Evolutionary conservation across 2,113 vertebrate genomes (phyloP).

Genomic region (Equus przewalskii): DNA sequence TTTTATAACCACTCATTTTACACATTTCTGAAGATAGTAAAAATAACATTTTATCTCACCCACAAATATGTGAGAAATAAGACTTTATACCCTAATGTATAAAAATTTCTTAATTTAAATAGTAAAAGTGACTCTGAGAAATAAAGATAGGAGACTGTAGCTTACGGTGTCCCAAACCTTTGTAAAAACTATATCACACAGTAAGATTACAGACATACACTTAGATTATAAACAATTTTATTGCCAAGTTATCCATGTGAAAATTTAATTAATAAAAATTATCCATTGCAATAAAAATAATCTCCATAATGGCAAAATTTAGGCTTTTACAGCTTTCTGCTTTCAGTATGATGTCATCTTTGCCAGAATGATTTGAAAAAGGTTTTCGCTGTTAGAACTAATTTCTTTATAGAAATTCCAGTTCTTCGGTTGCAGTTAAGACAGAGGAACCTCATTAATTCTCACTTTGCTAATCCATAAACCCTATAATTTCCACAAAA

Average conservation of each 20-base stretch:
- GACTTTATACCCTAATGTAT: background rate
- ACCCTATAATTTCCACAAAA: constrained; percentile 76
- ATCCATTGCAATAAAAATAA: constrained; percentile 68
- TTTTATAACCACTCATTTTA: constrained; percentile 69
- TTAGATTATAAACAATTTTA: constrained; percentile 72
- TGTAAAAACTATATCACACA: constrained; percentile 47
- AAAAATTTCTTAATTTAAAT: constrained; percentile 67
- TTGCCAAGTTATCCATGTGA: constrained; percentile 64
- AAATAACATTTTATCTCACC: constrained; percentile 70
- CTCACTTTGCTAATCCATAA: constrained; percentile 81
- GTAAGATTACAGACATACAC: constrained; percentile 12
- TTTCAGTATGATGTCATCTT: constrained; percentile 65
- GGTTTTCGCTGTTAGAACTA: constrained; percentile 52
- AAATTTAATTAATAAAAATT: constrained; percentile 79
- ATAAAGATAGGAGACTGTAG: constrained; percentile 69
- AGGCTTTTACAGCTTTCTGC: constrained; percentile 52
- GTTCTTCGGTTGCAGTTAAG: constrained; percentile 61
- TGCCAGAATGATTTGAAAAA: constrained; percentile 54
- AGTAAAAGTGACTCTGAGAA: constrained; percentile 62
- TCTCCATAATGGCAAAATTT: constrained; percentile 55
- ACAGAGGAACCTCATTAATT: constrained; percentile 78
- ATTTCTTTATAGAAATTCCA: constrained; percentile 71
- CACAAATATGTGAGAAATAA: constrained; percentile 57
- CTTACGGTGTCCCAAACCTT: constrained; percentile 34
- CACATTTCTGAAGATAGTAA: constrained; percentile 60